Evolutionary conservation across 2,113 vertebrate genomes (phyloP), one percentile per base, ranked within the genome.

Genomic region (Colinus virginianus): DNA sequence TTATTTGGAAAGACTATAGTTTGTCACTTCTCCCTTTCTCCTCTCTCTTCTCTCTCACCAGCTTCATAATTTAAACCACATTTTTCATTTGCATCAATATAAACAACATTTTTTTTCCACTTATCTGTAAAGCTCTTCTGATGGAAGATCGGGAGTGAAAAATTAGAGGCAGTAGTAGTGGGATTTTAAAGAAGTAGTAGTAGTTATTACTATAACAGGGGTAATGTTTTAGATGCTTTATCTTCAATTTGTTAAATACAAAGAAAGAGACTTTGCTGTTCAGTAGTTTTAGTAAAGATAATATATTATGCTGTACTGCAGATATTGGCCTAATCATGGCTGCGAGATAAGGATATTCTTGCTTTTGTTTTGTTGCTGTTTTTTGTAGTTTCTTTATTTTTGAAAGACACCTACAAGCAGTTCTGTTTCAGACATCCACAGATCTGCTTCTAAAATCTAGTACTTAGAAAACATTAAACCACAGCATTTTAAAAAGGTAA

Each of bases 161-260:
- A 22, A 25, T n/a, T 59, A 61, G 32, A 36, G 22, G 18, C 19
- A 48, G 36, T 28, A 53, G 6, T 25, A 48, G 15, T 32, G 28
- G 16, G 3, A 42, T 59, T 85, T 19, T 64, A 23, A 16, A 63
- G 61, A 48, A 45, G 7, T 7, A 46, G 8, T 40, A 49, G 8
- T 34, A 49, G 12, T 28, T 5, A 7, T 13, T 49, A 43, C 0
- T 3, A 40, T 12, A 71, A 51, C 7, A 45, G 19, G 2, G 58
- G 38, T 30, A 64, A 77, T 28, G 30, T 34, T 46, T 59, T 13
- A 36, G 16, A 46, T 3, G 14, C 45, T 64, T 30, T 58, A 12
- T 45, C 26, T 55, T 26, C 15, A 34, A 63, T 62, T 49, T 51
- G 9, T 55, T 16, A 64, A 79, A 69, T 14, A 58, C 30, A 10